Percentiles rank a stretch among this genome's conserved stretches.
Conservation (phyloP, 2,113 vertebrate species). For the Oreotrochilus melanogaster region DNA sequence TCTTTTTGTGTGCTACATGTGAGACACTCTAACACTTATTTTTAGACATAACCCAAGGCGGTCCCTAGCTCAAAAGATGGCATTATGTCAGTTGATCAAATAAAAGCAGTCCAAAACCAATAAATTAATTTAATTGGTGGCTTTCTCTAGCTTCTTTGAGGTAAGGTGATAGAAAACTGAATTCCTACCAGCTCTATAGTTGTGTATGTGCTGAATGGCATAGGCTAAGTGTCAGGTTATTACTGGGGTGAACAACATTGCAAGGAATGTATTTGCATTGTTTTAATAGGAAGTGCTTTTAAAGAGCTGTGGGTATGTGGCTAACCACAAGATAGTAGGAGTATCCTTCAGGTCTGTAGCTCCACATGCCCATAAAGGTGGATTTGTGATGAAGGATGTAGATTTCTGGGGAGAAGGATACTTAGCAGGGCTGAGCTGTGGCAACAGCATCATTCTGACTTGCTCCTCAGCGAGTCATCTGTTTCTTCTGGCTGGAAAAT, state of each 20-base stretch:
- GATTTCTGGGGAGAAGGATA: not conserved
- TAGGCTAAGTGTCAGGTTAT: not conserved
- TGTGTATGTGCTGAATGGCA: not conserved
- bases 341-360: not conserved
- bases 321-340: not conserved
- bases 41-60: not conserved
- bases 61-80: not conserved
- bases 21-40: not conserved
- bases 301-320: not conserved
- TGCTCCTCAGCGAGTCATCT: not conserved
- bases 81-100: not conserved
- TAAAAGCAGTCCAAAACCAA: not conserved
- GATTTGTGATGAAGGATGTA: not conserved
- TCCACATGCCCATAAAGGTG: fast-evolving
- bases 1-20: not conserved
- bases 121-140: not conserved
- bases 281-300: not conserved
- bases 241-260: not conserved
- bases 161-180: not conserved
- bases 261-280: not conserved
- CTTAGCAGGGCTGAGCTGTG: not conserved
- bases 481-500: not conserved
- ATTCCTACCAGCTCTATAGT: not conserved
- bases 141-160: not conserved
- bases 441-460: not conserved